A percentile compares a stretch with the other conserved stretches of the same genome.
Evolutionary conservation across 2,113 vertebrate species (phyloP).

Genomic region (Pseudorectes ferrugineus): DNA sequence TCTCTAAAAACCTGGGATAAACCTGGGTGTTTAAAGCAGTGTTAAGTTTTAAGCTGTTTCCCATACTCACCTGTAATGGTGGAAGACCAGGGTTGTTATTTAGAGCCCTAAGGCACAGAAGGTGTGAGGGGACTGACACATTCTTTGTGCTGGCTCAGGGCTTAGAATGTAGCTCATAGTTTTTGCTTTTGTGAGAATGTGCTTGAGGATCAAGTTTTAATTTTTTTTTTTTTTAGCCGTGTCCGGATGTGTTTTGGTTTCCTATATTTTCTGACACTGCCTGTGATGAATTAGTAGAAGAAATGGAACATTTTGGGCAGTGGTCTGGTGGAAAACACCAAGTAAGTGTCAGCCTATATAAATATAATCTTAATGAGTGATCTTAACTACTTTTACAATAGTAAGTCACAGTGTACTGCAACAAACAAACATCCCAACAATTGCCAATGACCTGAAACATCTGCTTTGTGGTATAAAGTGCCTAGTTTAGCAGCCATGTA

Average conservation of each 20-base stretch:
- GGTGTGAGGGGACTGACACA: background rate
- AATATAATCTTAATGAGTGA: background rate
- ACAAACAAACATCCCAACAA: background rate
- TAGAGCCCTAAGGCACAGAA: background rate
- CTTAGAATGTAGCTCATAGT: background rate
- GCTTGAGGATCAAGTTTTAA: background rate
- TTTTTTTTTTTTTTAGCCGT: constrained; percentile 75
- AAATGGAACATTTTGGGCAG: constrained; percentile 92
- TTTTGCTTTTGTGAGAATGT: background rate
- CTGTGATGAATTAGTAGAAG: constrained; percentile 92
- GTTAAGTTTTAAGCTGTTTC: background rate
- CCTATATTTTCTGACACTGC: constrained; percentile 88
- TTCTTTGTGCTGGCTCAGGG: background rate
- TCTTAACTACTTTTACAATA: background rate
- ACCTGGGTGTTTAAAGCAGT: background rate
- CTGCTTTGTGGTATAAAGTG: background rate
- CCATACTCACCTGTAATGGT: background rate
- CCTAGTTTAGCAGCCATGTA: background rate
- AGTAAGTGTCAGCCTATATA: constrained; percentile 73
- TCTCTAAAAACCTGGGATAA: background rate
- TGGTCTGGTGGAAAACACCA: constrained; percentile 93
- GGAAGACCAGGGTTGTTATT: background rate
- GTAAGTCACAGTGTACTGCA: background rate
- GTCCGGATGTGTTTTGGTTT: constrained; percentile 99
- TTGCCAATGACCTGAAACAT: background rate